Evolutionary conservation across 1,140 invertebrate genomes (phyloP).

Genomic region (Zaprionus capensis): DNA sequence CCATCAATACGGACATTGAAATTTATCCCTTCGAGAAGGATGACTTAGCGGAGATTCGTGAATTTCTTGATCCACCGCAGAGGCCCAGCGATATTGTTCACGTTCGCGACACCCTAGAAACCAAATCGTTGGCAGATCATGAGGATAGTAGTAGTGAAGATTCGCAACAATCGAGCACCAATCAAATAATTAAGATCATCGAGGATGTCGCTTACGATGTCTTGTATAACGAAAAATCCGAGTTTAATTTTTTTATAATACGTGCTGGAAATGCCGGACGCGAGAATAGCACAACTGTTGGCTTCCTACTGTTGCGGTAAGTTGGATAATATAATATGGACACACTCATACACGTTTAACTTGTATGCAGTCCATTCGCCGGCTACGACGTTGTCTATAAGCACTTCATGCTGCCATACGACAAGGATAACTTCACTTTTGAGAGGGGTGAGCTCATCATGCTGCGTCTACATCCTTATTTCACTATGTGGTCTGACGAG

Average conservation of each 20-base stretch:
- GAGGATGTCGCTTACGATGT: conserved; percentile 23
- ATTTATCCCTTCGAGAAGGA: conserved; percentile 27
- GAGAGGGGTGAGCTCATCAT: conserved; percentile 59
- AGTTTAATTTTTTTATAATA: conserved; percentile 48
- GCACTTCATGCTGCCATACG: conserved; percentile 50
- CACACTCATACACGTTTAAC: no score
- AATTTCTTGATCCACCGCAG: neutral
- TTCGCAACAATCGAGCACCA: neutral
- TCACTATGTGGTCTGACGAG: conserved; percentile 59
- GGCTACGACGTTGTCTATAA: conserved; percentile 40
- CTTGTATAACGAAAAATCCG: conserved; percentile 20
- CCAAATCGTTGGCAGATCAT: no score
- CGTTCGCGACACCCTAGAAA: fast-evolving
- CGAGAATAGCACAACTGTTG: conserved; percentile 45
- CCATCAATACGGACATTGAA: conserved; percentile 53
- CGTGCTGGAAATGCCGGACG: conserved; percentile 36
- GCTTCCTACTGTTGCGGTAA: conserved; percentile 58
- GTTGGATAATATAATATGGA: neutral
- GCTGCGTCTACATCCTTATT: conserved; percentile 59
- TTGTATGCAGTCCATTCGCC: conserved; percentile 34
- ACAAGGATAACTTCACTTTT: conserved; percentile 37
- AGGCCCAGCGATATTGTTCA: neutral
- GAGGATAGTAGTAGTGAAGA: no score
- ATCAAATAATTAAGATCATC: neutral
- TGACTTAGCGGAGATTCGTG: conserved; percentile 34